phyloP scores from a whole-genome alignment of 2,797 vertebrate species.

The Onychomys arenicola region DNA sequence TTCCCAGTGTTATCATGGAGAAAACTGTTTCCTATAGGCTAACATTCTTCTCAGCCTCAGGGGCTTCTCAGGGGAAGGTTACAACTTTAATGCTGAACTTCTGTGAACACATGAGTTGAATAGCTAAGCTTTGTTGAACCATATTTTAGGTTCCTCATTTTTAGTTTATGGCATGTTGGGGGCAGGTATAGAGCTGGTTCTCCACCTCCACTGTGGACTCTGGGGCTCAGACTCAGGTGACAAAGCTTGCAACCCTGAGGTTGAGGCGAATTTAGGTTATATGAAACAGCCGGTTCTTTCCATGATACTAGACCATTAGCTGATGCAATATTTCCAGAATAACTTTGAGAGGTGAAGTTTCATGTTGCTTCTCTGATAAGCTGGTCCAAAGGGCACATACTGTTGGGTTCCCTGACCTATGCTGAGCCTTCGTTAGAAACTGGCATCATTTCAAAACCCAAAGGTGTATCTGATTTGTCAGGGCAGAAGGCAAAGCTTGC shows the following conservation, averaged over 20 bases:
- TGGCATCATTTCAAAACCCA: conserved; percentile 1
- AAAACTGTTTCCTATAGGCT: background rate
- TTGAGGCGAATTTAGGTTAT: background rate
- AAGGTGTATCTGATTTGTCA: background rate
- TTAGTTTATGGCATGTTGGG: background rate
- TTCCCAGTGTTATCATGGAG: background rate
- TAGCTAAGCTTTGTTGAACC: background rate
- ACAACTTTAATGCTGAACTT: background rate
- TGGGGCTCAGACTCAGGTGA: background rate
- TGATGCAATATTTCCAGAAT: background rate
- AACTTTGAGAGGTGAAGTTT: conserved; percentile 13
- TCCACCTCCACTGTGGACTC: background rate
- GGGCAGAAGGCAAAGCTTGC: background rate
- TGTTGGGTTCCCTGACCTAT: background rate
- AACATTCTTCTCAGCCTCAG: background rate
- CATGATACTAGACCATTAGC: background rate
- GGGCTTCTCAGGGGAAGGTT: background rate
- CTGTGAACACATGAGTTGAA: background rate
- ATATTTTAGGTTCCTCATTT: background rate
- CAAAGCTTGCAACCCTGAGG: background rate
- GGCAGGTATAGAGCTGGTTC: background rate
- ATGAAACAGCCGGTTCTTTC: background rate
- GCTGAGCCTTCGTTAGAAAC: background rate
- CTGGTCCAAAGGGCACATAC: background rate
- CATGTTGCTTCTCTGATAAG: conserved; percentile 16